Conservation (phyloP, 2,113 vertebrate species). For the Holacanthus passer region DNA sequence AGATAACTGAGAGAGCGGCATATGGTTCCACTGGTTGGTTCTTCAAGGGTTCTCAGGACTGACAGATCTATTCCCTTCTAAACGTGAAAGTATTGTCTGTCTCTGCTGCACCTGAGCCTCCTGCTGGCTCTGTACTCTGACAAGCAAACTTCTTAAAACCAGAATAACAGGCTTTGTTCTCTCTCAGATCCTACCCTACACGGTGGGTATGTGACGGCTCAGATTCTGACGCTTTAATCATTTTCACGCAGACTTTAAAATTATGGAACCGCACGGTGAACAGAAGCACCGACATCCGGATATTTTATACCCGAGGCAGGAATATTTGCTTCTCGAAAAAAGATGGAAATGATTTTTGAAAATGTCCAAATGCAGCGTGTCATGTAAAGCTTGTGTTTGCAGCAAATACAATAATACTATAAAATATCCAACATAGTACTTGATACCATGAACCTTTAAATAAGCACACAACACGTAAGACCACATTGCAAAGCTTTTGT, state of each 20-base stretch:
- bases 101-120: constrained; percentile 77
- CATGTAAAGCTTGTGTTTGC: not conserved
- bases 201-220: constrained; percentile 30
- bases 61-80: constrained; percentile 78
- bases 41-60: constrained; percentile 68
- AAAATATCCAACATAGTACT: not conserved
- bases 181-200: constrained; percentile 21
- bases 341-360: not conserved
- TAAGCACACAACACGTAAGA: not conserved
- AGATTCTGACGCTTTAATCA: constrained; percentile 35
- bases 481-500: not conserved
- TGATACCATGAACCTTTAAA: not conserved
- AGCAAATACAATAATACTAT: not conserved
- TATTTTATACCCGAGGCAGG: not conserved
- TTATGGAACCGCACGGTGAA: not conserved
- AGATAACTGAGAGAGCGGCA: constrained; percentile 59
- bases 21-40: constrained; percentile 73
- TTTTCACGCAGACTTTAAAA: constrained; percentile 30
- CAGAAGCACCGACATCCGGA: not conserved
- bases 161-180: constrained; percentile 59
- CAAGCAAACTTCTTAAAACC: constrained; percentile 52
- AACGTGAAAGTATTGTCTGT: constrained; percentile 73
- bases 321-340: not conserved
- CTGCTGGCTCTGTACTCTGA: constrained; percentile 43
- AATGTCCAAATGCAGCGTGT: not conserved